Percentiles rank a stretch among this genome's conserved stretches.
Conservation (phyloP, 1,140 invertebrate species). For the Caenorhabditis latens region DNA sequence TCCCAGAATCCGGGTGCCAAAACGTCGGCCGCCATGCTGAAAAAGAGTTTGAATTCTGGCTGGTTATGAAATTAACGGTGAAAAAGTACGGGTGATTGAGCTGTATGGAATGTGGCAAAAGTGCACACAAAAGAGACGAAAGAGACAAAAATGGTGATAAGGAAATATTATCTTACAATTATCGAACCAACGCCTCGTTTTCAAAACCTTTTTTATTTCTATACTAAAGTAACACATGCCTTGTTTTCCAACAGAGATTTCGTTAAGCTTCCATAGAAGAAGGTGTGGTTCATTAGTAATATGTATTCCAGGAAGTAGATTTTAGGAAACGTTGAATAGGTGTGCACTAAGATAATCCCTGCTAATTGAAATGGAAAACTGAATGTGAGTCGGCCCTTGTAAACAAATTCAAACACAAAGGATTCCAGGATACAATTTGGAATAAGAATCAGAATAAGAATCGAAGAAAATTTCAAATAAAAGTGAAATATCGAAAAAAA, state of each 20-base stretch:
- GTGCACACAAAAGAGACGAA: not conserved
- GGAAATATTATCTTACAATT: slow-evolving; percentile 36
- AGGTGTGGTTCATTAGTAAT: not conserved
- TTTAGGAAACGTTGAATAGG: not conserved
- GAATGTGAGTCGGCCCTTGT: not conserved
- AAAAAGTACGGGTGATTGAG: slow-evolving; percentile 24
- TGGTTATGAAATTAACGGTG: not conserved
- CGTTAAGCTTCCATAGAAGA: not conserved
- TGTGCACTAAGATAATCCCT: slow-evolving; percentile 20
- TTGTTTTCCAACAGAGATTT: not conserved
- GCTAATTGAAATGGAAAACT: not conserved
- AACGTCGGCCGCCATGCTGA: slow-evolving; percentile 57
- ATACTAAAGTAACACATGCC: too few relatives aligned
- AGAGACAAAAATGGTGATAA: not conserved
- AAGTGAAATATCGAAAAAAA: too few relatives aligned
- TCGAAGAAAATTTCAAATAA: not conserved
- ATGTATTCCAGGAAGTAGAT: not conserved
- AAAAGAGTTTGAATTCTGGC: not conserved
- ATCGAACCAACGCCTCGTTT: slow-evolving; percentile 27
- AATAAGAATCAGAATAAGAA: too few relatives aligned
- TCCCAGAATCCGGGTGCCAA: slow-evolving; percentile 67
- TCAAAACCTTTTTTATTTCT: not conserved
- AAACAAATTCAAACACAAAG: not conserved
- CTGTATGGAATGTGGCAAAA: slow-evolving; percentile 44
- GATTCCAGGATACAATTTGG: not conserved